A percentile compares a stretch with the other conserved stretches of the same genome.
Conservation (phyloP, 2,888 invertebrate species). For the Suillia variegata region DNA sequence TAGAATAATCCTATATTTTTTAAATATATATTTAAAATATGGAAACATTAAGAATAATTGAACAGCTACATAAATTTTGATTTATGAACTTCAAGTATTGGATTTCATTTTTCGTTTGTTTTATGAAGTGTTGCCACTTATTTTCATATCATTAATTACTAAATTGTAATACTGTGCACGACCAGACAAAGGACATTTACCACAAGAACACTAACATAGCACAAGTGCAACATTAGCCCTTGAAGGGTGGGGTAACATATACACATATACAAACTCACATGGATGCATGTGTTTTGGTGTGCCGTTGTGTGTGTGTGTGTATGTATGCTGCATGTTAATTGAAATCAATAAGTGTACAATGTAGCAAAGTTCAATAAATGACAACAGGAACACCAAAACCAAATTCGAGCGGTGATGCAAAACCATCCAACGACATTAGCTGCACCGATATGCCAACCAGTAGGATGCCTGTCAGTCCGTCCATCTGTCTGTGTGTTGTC, state of each 20-base stretch:
- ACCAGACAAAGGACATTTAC: constrained; percentile 12
- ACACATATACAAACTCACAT: constrained; percentile 9
- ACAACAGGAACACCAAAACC: constrained; percentile 2
- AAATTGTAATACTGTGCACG: too few species aligned
- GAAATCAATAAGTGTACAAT: constrained; percentile 48
- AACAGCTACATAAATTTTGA: too few species aligned
- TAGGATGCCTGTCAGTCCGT: background rate
- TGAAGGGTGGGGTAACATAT: constrained; percentile 26
- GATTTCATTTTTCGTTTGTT: too few species aligned
- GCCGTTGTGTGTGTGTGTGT: too few species aligned
- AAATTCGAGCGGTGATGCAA: background rate
- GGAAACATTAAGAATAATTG: too few species aligned
- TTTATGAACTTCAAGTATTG: too few species aligned
- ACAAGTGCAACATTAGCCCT: constrained; percentile 51
- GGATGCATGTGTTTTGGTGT: constrained; percentile 21
- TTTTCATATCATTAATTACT: too few species aligned
- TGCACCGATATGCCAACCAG: too few species aligned
- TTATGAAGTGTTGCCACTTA: too few species aligned
- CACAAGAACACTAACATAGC: constrained; percentile 40
- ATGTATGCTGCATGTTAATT: constrained; percentile 54
- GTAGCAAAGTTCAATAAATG: constrained; percentile 1
- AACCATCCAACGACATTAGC: background rate
- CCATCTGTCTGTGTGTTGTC: background rate
- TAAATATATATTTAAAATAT: too few species aligned
- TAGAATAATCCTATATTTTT: too few species aligned